Evolutionary conservation across 1,140 invertebrate genomes (phyloP).

Genomic region (Microplitis demolitor): DNA sequence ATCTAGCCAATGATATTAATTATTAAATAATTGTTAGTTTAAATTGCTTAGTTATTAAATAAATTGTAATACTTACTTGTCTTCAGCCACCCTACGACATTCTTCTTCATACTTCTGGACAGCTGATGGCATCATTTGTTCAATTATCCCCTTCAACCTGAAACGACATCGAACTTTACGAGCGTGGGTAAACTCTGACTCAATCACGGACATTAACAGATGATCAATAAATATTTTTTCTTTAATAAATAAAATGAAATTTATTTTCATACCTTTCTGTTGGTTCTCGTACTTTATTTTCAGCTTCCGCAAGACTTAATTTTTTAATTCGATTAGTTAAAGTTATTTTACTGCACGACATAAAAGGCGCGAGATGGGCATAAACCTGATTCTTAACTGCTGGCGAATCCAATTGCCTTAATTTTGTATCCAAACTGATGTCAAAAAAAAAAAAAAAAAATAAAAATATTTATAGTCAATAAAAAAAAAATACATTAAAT

Average conservation of each 20-base stretch:
- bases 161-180: constrained; percentile 31
- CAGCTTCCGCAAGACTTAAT: constrained; percentile 66
- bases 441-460: constrained; percentile 41
- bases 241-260: neutral
- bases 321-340: constrained; percentile 71
- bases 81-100: constrained; percentile 62
- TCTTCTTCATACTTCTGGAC: constrained; percentile 66
- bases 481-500: constrained; percentile 1
- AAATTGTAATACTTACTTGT: constrained; percentile 59
- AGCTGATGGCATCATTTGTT: constrained; percentile 64
- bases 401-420: constrained; percentile 56
- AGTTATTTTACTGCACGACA: constrained; percentile 72
- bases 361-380: constrained; percentile 67
- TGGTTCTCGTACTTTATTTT: constrained; percentile 64
- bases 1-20: too few relatives aligned
- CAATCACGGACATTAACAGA: constrained; percentile 1
- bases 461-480: constrained; percentile 27
- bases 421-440: constrained; percentile 68
- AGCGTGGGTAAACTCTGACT: constrained; percentile 23
- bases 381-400: constrained; percentile 64
- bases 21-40: constrained; percentile 16
- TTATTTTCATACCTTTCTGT: constrained; percentile 50
- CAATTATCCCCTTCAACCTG: constrained; percentile 65
- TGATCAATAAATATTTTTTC: neutral
- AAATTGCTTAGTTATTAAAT: neutral